A percentile compares a stretch with the other conserved stretches of the same genome.
These are phyloP conservation scores for Pantherophis guttatus DNA, from an alignment of 2,113 vertebrate genomes.

Conservation along the genomic window DNA sequence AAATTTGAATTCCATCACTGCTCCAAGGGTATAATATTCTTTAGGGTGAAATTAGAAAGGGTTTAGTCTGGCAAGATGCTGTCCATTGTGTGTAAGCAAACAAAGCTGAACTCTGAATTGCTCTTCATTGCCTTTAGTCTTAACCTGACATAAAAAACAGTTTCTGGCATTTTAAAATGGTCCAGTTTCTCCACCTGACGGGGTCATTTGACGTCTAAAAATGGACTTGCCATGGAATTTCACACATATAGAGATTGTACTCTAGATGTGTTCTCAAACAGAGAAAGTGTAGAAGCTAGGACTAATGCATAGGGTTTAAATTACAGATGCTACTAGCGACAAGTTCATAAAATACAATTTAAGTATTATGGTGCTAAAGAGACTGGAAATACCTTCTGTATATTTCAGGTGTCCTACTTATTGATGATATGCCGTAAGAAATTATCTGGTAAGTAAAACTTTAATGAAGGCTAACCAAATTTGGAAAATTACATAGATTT, in stretches of 20 bases:
- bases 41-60: not conserved
- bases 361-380: not conserved
- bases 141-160: not conserved
- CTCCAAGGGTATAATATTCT: not conserved
- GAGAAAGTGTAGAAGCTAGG: not conserved
- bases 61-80: not conserved
- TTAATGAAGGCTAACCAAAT: constrained; percentile 10
- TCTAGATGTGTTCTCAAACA: not conserved
- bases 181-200: not conserved
- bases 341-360: not conserved
- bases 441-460: not conserved
- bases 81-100: not conserved
- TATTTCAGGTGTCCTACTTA: not conserved
- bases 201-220: not conserved
- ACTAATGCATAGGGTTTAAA: not conserved
- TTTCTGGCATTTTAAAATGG: not conserved
- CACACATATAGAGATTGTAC: not conserved
- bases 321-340: not conserved
- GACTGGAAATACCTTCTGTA: not conserved
- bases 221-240: not conserved
- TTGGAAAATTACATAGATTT: not conserved
- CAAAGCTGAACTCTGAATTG: not conserved
- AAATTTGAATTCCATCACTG: no score
- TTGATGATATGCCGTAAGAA: not conserved
- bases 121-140: not conserved